Evolutionary conservation across 2,797 vertebrate genomes (phyloP).

Genomic region (Sebastiscus albofasciatus): DNA sequence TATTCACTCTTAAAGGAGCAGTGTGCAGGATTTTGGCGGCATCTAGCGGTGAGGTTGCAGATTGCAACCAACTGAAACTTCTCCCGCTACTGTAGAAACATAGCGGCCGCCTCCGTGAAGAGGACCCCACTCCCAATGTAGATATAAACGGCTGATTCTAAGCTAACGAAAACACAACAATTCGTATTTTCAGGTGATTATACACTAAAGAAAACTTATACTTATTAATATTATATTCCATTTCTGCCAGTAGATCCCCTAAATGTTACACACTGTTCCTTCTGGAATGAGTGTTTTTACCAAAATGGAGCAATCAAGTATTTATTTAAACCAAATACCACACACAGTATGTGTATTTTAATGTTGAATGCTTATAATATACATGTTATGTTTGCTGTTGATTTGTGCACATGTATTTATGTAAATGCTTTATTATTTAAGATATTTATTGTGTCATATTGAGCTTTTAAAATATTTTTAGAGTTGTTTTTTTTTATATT

Average conservation of each 20-base stretch:
- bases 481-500: not conserved
- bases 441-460: constrained; percentile 12
- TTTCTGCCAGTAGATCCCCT: too few species aligned
- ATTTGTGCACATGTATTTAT: constrained; percentile 40
- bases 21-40: too few species aligned
- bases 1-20: not conserved
- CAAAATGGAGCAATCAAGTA: constrained; percentile 6
- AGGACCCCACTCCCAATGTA: not conserved
- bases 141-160: not conserved
- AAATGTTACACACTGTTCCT: not conserved
- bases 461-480: constrained; percentile 14
- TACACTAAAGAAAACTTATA: not conserved
- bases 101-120: not conserved
- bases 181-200: not conserved
- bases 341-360: not conserved
- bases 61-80: not conserved
- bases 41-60: too few species aligned
- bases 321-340: constrained; percentile 43
- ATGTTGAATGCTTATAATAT: not conserved
- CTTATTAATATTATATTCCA: not conserved
- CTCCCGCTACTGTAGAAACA: not conserved
- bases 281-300: constrained; percentile 5
- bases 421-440: constrained; percentile 41
- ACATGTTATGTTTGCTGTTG: constrained; percentile 9
- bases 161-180: not conserved